These are phyloP conservation scores for Iguana delicatissima DNA, from an alignment of 2,797 vertebrate genomes.

Conservation along the genomic window DNA sequence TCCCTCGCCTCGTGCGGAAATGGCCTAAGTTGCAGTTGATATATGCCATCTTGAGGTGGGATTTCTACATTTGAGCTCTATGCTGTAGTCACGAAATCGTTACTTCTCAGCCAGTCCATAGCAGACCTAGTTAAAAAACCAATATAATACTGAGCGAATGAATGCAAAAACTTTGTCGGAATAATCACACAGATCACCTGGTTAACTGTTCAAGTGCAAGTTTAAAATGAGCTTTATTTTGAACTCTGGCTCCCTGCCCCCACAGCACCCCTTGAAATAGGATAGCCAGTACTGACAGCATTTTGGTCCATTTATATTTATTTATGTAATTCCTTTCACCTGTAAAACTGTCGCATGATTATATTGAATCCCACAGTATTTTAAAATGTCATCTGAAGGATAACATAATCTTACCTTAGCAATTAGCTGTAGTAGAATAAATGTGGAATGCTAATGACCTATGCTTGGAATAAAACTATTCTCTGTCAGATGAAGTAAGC, in stretches of 20 bases:
- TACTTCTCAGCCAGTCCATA: background rate
- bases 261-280: background rate
- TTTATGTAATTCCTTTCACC: background rate
- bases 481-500: background rate
- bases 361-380: background rate
- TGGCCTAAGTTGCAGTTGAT: too few relatives aligned
- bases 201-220: background rate
- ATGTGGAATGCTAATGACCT: background rate
- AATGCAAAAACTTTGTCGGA: background rate
- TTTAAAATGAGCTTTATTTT: background rate
- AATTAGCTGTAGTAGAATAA: background rate
- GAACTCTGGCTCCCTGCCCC: background rate
- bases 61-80: background rate
- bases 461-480: slow-evolving; percentile 16
- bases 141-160: background rate
- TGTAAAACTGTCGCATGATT: background rate
- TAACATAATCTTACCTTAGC: background rate
- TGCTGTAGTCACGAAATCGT: background rate
- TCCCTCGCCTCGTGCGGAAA: too few relatives aligned
- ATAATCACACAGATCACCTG: background rate
- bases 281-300: background rate
- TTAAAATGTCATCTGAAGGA: background rate
- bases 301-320: background rate
- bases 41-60: background rate
- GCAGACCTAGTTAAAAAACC: background rate